Base-by-base conservation (phyloP, 1,140 invertebrate species). In the Bombus difficillimus region DNA sequence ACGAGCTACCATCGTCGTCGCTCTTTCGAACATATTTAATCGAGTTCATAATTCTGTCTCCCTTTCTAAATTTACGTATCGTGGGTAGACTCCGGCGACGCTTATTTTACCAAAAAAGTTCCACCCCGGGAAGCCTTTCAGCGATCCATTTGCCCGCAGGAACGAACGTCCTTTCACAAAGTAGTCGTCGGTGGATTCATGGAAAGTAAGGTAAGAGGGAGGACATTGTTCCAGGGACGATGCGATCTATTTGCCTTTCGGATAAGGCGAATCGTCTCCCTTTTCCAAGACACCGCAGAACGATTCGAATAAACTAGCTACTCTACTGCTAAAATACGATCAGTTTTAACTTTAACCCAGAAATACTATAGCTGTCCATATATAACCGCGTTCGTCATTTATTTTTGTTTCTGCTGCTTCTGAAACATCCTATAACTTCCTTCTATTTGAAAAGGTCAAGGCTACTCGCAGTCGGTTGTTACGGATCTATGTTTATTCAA, bases 221-320 rank as follows among this genome's bases (percentile, higher is more conserved):
- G 37, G 28, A 77, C 53, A 77, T 77, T 77, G 75, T 77, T 76
- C 74, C 74, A 59, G 25, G 37, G 32, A 59, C 25, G 75, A 39
- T 10, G 57, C 75, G 37, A 78, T 78, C 59, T 78, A 64, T 64
- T 77, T 64, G 75, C 75, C 75, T 77, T 77, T 59, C 75, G 75
- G 75, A 77, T 77, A 77, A 77, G 34, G 57, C 53, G 74, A 39
- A 25, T 39, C 53, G 34, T 22, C 22, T 39, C 25, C 22, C 34
- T 43, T 34, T 25, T 25, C 15, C 28, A 28, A 71, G 12, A 1
- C 5, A 25, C 3, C 32, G 12, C 9, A 28, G 1, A 18, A 13
- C 25, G 5, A 25, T 57, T 62, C 53, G 53, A 59, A 39, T 41
- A 62, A 77, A 62, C 64, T 32, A n/a, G 47, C 47, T 53, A 53